These are phyloP conservation scores for Polyergus mexicanus DNA, from an alignment of 1,140 invertebrate species.

Conservation along the genomic window DNA sequence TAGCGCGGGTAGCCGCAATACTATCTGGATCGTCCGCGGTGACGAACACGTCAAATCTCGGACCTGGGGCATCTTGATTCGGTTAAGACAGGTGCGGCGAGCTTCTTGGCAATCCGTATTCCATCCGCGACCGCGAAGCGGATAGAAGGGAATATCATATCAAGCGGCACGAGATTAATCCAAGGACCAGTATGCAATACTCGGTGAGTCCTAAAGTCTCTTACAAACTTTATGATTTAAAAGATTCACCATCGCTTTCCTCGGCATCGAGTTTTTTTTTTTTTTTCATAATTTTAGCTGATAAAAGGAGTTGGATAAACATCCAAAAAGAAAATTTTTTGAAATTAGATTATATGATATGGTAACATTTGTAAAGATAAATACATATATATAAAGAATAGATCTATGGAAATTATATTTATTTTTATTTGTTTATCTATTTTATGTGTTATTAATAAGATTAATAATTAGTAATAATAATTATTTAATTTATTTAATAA, in stretches of 20 bases:
- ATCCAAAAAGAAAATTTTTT: not conserved
- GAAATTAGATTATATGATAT: not conserved
- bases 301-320: not conserved
- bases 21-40: conserved; percentile 69
- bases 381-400: not conserved
- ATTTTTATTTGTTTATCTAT: not conserved
- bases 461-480: no score
- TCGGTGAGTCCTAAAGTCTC: conserved; percentile 69
- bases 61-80: not conserved
- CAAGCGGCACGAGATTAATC: not conserved
- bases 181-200: conserved; percentile 69
- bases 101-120: not conserved
- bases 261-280: not conserved
- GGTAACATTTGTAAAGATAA: no score
- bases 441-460: no score
- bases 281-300: not conserved
- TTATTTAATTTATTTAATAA: no score
- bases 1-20: conserved; percentile 76
- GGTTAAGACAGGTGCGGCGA: not conserved
- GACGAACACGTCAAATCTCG: conserved; percentile 9
- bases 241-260: not conserved
- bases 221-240: not conserved
- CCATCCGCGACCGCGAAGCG: not conserved
- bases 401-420: no score
- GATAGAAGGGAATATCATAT: not conserved